Evolutionary conservation across 64 coral and sea anemone genomes (phyloP).

Genomic region (Acropora tenuis): DNA sequence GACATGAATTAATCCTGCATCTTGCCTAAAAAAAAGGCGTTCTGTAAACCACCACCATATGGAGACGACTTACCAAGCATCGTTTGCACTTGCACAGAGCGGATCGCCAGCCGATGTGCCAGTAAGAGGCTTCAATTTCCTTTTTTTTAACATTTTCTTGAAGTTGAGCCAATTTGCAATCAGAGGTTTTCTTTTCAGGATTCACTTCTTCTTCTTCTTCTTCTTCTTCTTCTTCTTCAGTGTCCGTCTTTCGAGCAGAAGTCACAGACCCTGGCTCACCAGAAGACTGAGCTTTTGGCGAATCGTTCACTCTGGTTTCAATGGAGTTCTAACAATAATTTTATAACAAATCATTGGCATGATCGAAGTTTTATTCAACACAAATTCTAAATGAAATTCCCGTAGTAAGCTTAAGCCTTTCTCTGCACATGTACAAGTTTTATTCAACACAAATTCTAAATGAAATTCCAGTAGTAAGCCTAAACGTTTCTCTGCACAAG

Average conservation of each 20-base stretch:
- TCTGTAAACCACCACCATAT: too few relatives aligned
- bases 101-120: slow-evolving; percentile 87
- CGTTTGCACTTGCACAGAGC: slow-evolving; percentile 79
- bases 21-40: background rate
- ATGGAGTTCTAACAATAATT: background rate
- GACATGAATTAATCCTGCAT: background rate
- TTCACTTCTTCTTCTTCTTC: background rate
- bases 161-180: slow-evolving; percentile 81
- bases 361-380: too few relatives aligned
- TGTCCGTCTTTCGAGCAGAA: background rate
- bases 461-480: too few relatives aligned
- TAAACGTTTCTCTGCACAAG: too few relatives aligned
- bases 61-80: slow-evolving; percentile 67
- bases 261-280: background rate
- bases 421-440: too few relatives aligned
- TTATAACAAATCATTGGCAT: background rate
- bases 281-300: background rate
- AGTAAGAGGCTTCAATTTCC: slow-evolving; percentile 62
- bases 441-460: too few relatives aligned
- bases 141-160: slow-evolving; percentile 46
- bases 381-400: too few relatives aligned
- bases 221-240: background rate
- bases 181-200: background rate
- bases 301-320: background rate
- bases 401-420: too few relatives aligned